Base-by-base conservation (phyloP, 2,888 invertebrate genomes). In the Xanthorhoe spadicearia region DNA sequence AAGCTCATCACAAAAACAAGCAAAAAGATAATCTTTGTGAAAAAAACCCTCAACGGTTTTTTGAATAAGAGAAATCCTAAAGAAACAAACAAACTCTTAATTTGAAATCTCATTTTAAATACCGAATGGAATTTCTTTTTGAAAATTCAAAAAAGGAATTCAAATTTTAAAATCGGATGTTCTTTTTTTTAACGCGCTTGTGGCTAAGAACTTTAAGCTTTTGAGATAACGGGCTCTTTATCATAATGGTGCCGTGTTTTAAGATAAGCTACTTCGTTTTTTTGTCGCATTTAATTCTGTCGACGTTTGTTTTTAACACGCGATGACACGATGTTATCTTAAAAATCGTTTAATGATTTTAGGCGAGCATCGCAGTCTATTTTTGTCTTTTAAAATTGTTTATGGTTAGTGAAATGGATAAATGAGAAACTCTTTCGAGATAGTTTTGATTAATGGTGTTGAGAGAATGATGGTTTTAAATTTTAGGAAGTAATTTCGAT, bases 251-350 rank as follows among this genome's bases (percentile, higher is more conserved):
- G 74, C 74, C 79, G 76, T 85, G 86, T 87, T 83, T 69, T 54
- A 84, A 23, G 88, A 89, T 89, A 88, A 87, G 86, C 84, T 85
- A 81, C 85, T 76, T 75, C 74, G 72, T 80, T 82, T 81, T n/a
- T 81, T 82, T 81, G 77, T 55, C 64, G 74, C 71, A 75, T 76
- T 77, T 75, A 77, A 75, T 77, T 80, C 78, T 79, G 76, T 78
- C 79, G 73, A 66, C 78, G 68, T 62, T 56, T 65, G 69, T 74
- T 62, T 75, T 73, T 72, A 70, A 74, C 80, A 78, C 82, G 80
- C 80, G 76, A 80, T 69, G 75, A 73, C 74, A 70, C 43, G 70
- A 69, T 65, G 58, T 63, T 71, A 78, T 77, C 74, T 75, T 70
- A 70, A 61, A 68, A 68, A 70, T 68, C 67, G 68, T 72, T 69